Evolutionary conservation across 1,140 invertebrate genomes (phyloP), one percentile per base, ranked within the genome.

Genomic region (Orchestia grillus): DNA sequence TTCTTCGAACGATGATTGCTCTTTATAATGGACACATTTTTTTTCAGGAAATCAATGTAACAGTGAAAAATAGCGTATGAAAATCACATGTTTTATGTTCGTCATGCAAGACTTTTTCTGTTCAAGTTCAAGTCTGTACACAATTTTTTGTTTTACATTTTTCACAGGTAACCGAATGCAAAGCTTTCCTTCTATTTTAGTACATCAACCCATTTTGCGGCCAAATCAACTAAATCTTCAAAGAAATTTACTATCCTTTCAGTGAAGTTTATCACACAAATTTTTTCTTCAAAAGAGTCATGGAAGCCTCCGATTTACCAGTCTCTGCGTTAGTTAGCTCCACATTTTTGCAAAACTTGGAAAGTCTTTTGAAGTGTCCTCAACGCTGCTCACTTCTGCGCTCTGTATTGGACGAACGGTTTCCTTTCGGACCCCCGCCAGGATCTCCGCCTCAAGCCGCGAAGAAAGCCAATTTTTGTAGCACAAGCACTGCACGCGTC

Each of bases 401-500:
- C 0, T 4, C 88, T 41, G n/a, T 42, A 42, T 90, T 90, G 88
- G 88, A 42, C 88, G 28, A 90, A 90, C 88, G 88, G 43, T 90
- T 90, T 90, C 88, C 41, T 90, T 90, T 90, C 88, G 41, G n/a
- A 44, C 88, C 88, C 42, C 88, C 88, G 43, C 88, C 15, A 42
- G 88, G 88, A 4, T 90, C 8, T 8, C 43, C 88, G 41, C 88
- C 43, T 44, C 1, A 11, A 36, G 41, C 88, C 3, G 36, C 41
- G 87, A 87, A 90, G 6, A 53, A 42, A 42, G 41, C 41, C n/a
- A 90, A 90, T 41, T 90, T 90, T 90, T 53, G 47, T 90, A 42
- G n/a, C 88, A 42, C 88, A 41, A 42, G 3, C 41, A 44, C 28
- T 36, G 42, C 88, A 42, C 4, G 88, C 36, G 88, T 90, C 88